A percentile compares a stretch with the other conserved stretches of the same genome.
These are phyloP conservation scores for Probosciger aterrimus DNA, from an alignment of 2,113 vertebrate species.

Conservation along the genomic window DNA sequence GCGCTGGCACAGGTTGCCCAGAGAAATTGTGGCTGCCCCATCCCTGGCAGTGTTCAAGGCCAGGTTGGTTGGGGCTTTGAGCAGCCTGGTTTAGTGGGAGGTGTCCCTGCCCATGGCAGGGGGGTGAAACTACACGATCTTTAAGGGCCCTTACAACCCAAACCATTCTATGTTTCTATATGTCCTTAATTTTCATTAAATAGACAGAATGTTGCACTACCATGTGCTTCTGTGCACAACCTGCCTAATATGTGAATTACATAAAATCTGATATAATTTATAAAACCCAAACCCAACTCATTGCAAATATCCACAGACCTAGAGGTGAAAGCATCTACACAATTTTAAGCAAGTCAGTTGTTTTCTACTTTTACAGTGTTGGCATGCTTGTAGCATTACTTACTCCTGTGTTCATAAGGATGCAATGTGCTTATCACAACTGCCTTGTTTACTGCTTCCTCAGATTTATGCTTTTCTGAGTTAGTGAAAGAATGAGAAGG, in stretches of 20 bases:
- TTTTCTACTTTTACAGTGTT: neutral
- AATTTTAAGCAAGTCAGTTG: neutral
- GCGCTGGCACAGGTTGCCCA: neutral
- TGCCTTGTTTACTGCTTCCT: neutral
- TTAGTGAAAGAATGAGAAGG: neutral
- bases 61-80: neutral
- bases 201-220: neutral
- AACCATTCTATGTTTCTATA: neutral
- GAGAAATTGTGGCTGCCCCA: neutral
- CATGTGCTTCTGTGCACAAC: rapidly evolving
- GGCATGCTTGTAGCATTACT: neutral
- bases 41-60: neutral
- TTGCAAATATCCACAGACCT: neutral
- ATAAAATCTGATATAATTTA: neutral
- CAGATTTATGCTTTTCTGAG: neutral
- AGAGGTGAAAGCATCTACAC: neutral
- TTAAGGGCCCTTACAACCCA: neutral
- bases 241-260: neutral
- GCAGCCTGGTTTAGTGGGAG: neutral
- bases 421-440: neutral
- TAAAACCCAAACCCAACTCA: neutral
- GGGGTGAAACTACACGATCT: neutral
- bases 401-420: neutral
- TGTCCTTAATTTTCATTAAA: neutral
- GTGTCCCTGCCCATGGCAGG: neutral